Conservation (phyloP, 2,888 invertebrate genomes). For the Agriopis aurantiaria region DNA sequence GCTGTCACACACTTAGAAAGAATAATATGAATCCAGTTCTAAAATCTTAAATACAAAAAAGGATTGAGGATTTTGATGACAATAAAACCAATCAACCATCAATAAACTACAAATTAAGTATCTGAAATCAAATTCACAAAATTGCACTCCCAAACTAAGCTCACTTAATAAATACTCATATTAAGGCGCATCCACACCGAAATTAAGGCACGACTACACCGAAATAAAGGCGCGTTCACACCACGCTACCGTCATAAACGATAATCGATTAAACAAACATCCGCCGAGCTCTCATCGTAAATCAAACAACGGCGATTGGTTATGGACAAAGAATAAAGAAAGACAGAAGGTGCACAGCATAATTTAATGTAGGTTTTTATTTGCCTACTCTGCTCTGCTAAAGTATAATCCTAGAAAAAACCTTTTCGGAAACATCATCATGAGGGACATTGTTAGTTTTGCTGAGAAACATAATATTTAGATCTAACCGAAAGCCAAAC, state of each 20-base stretch:
- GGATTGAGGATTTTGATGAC: too few species aligned
- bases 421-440: too few species aligned
- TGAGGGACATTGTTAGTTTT: too few species aligned
- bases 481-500: too few species aligned
- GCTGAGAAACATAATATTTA: too few species aligned
- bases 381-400: not conserved
- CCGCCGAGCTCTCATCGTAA: slow-evolving; percentile 74
- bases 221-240: slow-evolving; percentile 39
- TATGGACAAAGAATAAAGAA: slow-evolving; percentile 54
- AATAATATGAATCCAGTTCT: too few species aligned
- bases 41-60: too few species aligned
- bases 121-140: not conserved
- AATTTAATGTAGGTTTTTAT: not conserved
- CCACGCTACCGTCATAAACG: slow-evolving; percentile 70
- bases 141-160: not conserved
- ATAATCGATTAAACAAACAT: slow-evolving; percentile 85
- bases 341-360: slow-evolving; percentile 16
- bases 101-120: too few species aligned
- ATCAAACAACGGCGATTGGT: slow-evolving; percentile 78
- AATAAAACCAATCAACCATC: too few species aligned
- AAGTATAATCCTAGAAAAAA: too few species aligned
- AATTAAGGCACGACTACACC: slow-evolving; percentile 38
- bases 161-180: slow-evolving; percentile 24
- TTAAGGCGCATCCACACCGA: slow-evolving; percentile 36
- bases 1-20: too few species aligned